A percentile compares a stretch with the other conserved stretches of the same genome.
phyloP scores from a whole-genome alignment of 2,888 invertebrate species.

The Cactoblastis cactorum region DNA sequence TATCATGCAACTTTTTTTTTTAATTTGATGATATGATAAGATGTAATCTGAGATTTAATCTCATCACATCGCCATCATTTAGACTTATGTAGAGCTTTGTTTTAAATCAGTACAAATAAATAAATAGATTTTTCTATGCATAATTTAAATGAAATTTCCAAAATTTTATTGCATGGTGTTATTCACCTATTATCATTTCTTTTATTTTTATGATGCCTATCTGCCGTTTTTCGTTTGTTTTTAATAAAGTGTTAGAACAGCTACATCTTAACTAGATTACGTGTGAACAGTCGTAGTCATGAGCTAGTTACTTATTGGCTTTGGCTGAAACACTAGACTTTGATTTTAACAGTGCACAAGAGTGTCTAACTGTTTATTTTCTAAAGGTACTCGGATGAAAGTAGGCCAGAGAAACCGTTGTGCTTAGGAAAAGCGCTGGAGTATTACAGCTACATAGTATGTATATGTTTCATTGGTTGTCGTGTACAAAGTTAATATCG shows the following conservation, averaged over 20 bases:
- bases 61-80: slow-evolving; percentile 12
- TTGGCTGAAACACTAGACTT: neutral
- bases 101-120: neutral
- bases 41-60: slow-evolving; percentile 25
- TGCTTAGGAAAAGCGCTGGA: slow-evolving; percentile 40
- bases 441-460: slow-evolving; percentile 16
- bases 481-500: neutral
- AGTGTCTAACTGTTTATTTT: slow-evolving; percentile 31
- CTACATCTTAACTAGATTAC: no score
- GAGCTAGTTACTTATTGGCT: no score
- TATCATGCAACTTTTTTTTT: slow-evolving; percentile 53
- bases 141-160: no score
- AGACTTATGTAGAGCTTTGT: slow-evolving; percentile 18
- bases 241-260: no score
- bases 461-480: slow-evolving; percentile 1
- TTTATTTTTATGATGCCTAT: no score
- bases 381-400: slow-evolving; percentile 37
- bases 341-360: slow-evolving; percentile 18
- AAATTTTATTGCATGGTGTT: no score
- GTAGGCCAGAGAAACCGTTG: slow-evolving; percentile 43
- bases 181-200: no score
- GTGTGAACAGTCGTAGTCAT: no score
- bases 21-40: slow-evolving; percentile 49
- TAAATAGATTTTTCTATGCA: no score
- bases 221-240: no score